Base-by-base conservation (phyloP, 2,888 invertebrate genomes). In the Keiferia lycopersicella region DNA sequence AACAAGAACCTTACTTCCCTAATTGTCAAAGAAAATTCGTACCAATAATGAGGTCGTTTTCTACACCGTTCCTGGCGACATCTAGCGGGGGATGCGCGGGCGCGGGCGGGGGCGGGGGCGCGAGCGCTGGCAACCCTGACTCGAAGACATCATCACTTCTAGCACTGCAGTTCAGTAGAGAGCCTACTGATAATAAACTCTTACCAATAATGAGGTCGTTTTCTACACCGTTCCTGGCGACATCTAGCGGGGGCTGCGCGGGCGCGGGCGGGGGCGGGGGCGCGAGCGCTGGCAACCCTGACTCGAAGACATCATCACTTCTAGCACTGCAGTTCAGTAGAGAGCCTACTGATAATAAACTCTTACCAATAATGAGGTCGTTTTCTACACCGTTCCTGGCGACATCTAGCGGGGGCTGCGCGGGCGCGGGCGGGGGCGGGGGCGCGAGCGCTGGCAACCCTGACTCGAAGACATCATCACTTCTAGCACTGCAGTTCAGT, bases 71-170 rank as follows among this genome's bases (percentile, higher is more conserved):
- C 39, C 39, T 39, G 26, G n/a, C 61, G 48, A 48, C 51, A 48
- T 59, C 39, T 38, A 10, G 38, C 16, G 66, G 63, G 38, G 62
- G 65, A 62, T 66, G 65, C 62, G 68, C 66, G 59, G 67, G 69
- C 53, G 71, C 67, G 60, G 71, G 69, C 63, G 69, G 69, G 14
- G 67, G 68, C 50, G 58, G 67, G 58, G 67, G 69, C 50, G 71
- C 67, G 61, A 70, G 69, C 64, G 70, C 69, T 14, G 75, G 72
- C 38, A 75, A 72, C 34, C 80, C 68, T 11, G 78, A 64, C 45
- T 92, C 91, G 86, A 95, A 95, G 67, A 94, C 95, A 78, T 95
- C 95, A 81, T 96, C 96, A 75, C 94, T 95, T 68, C 95, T 94
- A 57, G 93, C 92, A 75, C 95, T 95, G 81, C 26, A 26, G 26